A percentile compares a stretch with the other conserved stretches of the same genome.
phyloP scores from a whole-genome alignment of 2,888 invertebrate species.

The Synergus japonicus region DNA sequence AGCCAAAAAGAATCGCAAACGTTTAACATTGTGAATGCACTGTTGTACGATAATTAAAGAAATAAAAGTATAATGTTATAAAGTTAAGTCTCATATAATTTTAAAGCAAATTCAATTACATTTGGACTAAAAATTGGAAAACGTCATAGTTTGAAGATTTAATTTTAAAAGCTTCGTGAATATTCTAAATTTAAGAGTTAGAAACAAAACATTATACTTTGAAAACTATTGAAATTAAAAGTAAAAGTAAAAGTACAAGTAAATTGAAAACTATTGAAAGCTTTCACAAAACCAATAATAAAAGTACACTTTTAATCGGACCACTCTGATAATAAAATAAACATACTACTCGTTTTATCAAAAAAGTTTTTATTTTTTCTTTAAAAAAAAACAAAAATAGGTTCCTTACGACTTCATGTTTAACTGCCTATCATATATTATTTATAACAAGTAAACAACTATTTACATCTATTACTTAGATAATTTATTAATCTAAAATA shows the following conservation, averaged over 20 bases:
- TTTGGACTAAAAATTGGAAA: too few relatives aligned
- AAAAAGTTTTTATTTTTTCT: slow-evolving; percentile 11
- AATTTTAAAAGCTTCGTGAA: background rate
- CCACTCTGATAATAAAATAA: background rate
- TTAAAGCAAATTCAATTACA: too few relatives aligned
- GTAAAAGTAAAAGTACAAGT: too few relatives aligned
- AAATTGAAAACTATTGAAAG: too few relatives aligned
- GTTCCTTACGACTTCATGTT: background rate
- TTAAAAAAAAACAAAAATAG: slow-evolving; percentile 20
- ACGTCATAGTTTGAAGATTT: background rate
- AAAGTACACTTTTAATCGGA: background rate
- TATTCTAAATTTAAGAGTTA: too few relatives aligned
- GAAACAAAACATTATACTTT: too few relatives aligned
- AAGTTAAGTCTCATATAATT: background rate
- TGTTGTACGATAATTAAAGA: background rate
- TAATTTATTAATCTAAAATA: background rate
- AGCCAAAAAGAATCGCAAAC: slow-evolving; percentile 26
- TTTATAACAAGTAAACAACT: background rate
- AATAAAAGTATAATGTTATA: background rate
- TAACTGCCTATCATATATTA: slow-evolving; percentile 6
- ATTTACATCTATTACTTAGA: background rate
- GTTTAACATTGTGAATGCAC: slow-evolving; percentile 48
- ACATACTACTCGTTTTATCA: background rate
- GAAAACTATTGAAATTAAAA: too few relatives aligned
- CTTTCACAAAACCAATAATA: too few relatives aligned